Evolutionary conservation across 2,797 vertebrate species (phyloP).

Genomic region (Simalia tracyae): DNA sequence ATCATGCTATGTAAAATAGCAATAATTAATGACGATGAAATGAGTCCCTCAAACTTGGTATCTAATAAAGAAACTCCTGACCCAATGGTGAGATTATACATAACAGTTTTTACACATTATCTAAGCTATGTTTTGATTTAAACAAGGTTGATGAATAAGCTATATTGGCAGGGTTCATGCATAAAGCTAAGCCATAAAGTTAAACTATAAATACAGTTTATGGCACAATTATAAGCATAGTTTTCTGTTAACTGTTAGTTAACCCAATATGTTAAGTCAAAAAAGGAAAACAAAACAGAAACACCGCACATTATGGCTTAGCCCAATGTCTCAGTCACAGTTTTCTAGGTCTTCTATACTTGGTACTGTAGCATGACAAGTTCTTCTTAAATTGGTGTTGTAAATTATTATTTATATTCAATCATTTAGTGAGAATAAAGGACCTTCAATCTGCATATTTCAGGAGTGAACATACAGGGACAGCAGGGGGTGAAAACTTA

Average conservation of each 20-base stretch:
- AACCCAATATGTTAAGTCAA: background rate
- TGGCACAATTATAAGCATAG: background rate
- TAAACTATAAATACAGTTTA: background rate
- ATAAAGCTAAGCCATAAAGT: background rate
- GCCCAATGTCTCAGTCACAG: background rate
- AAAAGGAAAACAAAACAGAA: background rate
- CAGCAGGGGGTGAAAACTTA: background rate
- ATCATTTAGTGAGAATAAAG: background rate
- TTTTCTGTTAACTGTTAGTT: background rate
- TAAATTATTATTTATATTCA: background rate
- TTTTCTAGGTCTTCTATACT: background rate
- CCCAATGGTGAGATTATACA: background rate
- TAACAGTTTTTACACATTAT: background rate
- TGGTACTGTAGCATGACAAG: background rate
- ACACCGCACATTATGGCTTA: background rate
- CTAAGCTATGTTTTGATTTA: background rate
- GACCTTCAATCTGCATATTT: background rate
- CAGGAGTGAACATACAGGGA: background rate
- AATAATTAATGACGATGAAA: background rate
- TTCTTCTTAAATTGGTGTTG: background rate
- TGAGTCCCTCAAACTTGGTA: background rate
- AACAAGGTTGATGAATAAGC: background rate
- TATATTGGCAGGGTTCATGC: background rate
- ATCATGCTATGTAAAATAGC: background rate
- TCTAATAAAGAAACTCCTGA: background rate